Evolutionary conservation across 2,797 vertebrate species (phyloP), one percentile per base, ranked within the genome.

Genomic region (Cyprinella venusta): DNA sequence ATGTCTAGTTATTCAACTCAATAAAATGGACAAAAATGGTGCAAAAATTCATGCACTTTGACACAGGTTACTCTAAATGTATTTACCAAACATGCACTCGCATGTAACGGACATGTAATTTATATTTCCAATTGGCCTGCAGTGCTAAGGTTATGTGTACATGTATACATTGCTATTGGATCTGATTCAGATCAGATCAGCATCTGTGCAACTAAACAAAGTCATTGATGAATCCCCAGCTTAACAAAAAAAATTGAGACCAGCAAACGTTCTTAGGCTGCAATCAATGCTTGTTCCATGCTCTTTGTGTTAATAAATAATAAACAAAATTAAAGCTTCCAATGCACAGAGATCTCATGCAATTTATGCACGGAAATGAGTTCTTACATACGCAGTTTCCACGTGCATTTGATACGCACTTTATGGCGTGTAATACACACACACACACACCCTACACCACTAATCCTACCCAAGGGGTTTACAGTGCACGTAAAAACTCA

Each of bases 261-360:
- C 50, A n/a, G 13, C 33, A n/a, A 59, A 24, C 4, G 4, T 24
- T 24, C 21, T 16, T 3, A 40, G 12, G 7, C 21, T 24, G 52
- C 9, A 40, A 75, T 40, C 24, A 40, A 75, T n/a, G 12, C 8
- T 40, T 16, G 3, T 9, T 3, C 52, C 13, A 24, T 40, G 13
- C 13, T 59, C 15, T 76, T 40, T 59, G 72, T 24, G 13, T 38
- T 21, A 40, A 76, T 76, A 76, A 59, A 76, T 24, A 16, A 75
- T 8, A 36, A 5, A 75, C 24, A 2, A 38, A 40, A 24, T 40
- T 13, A 75, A 40, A 75, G 52, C 33, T 59, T 18, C 16, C 33
- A 65, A 56, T 56, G 30, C 52, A 18, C 30, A 33, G 16, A 64
- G 64, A 40, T 45, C 42, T 45, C 12, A 45, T 45, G 42, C 42